Percentiles rank a stretch among this genome's conserved stretches.
Conservation (phyloP, 2,113 vertebrate species). For the Pseudopodoces humilis region DNA sequence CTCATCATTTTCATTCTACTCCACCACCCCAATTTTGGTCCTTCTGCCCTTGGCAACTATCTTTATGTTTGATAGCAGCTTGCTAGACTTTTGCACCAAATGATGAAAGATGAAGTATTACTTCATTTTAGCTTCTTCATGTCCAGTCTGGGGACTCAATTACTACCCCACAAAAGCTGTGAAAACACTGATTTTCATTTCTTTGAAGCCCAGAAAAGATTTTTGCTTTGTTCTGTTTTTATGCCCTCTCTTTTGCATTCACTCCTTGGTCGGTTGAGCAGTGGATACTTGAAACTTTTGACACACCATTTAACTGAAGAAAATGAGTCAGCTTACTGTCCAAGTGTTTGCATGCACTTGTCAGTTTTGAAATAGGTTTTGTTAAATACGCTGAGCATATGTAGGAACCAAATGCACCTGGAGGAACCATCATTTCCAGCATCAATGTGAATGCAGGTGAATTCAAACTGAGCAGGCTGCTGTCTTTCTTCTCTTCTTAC, state of each 20-base stretch:
- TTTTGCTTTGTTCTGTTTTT: not conserved
- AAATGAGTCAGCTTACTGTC: not conserved
- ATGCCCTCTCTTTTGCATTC: not conserved
- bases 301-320: not conserved
- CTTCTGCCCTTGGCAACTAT: not conserved
- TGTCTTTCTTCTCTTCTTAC: not conserved
- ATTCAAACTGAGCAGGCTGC: not conserved
- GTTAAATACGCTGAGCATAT: not conserved
- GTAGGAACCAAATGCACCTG: not conserved
- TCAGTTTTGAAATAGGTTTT: not conserved
- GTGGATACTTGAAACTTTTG: not conserved
- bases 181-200: not conserved
- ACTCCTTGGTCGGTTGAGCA: not conserved
- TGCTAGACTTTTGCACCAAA: not conserved
- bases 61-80: not conserved
- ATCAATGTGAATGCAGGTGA: not conserved
- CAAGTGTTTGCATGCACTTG: not conserved
- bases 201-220: not conserved
- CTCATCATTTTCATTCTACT: not conserved
- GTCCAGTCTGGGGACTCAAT: not conserved
- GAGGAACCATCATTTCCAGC: not conserved
- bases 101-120: not conserved
- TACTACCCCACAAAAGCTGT: not conserved
- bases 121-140: not conserved
- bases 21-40: not conserved